Evolutionary conservation across 2,113 vertebrate genomes (phyloP), one percentile per base, ranked within the genome.

Genomic region (Labeo catla): DNA sequence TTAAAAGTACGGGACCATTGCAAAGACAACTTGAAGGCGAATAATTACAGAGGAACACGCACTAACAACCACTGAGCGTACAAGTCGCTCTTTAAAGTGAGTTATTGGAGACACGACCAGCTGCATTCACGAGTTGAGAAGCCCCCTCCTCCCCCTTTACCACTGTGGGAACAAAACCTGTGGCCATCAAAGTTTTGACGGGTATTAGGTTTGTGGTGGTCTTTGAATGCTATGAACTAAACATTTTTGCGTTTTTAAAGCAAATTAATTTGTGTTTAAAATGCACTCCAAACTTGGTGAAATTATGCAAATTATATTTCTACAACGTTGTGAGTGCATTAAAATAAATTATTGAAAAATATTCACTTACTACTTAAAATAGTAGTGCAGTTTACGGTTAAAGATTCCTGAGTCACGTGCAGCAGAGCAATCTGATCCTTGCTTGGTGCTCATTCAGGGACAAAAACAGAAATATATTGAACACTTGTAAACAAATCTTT

Each of bases 61-160:
- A 49, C 7, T 49, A 65, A 23, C 23, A 28, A 50, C 34, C 61
- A 76, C 70, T 43, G 45, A 76, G 23, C 59, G 6, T 54, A 57
- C 34, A 50, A 87, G 79, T 61, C 36, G 80, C 80, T 83, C 80
- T 78, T 87, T 81, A 83, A 87, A 87, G 76, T 11, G 84, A 82
- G 77, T 77, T 57, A 76, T 21, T 82, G 23, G 65, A 85, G 59
- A 57, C 70, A 23, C 81, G 47, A 54, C 49, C 23, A 84, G 34
- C 49, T 73, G 82, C 68, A 34, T 59, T n/a, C 82, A 73, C 68
- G 34, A 74, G 68, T 73, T 74, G 28, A 84, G 68, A 43, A 84
- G 50, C 65, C 81, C 81, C 79, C 34, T 61, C 68, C 87, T 84
- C 86, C 87, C 23, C 49, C 70, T 4, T 23, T 12, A 49, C 13